These are phyloP conservation scores for Thelohanellus kitauei DNA, from an alignment of 30 jellyfish, hydroid and myxozoan species.

Conservation along the genomic window DNA sequence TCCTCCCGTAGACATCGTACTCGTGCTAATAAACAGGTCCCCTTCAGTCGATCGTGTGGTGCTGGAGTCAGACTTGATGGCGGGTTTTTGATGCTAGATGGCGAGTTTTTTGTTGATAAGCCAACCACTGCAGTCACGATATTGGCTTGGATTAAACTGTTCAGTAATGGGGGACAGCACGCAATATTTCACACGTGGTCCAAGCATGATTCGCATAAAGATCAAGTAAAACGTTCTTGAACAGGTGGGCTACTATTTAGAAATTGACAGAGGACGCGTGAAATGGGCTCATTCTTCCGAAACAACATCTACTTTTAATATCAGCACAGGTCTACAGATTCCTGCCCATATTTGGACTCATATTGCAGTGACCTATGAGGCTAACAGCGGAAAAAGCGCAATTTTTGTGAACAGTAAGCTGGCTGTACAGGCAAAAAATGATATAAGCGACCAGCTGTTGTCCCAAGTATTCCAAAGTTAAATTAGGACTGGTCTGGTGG, in stretches of 20 bases:
- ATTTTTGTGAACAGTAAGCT: constrained; percentile 59
- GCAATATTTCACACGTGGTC: constrained; percentile 67
- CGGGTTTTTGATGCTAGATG: constrained; percentile 57
- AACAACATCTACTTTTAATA: constrained; percentile 23
- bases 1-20: constrained; percentile 41
- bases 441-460: not conserved
- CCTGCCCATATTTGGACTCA: constrained; percentile 97
- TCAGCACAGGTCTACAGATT: constrained; percentile 48
- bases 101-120: constrained; percentile 55
- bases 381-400: constrained; percentile 29
- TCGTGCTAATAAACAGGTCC: not conserved
- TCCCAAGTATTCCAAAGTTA: not conserved
- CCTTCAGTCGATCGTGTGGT: constrained; percentile 49
- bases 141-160: constrained; percentile 53
- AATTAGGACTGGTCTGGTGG: constrained; percentile 87
- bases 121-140: constrained; percentile 45
- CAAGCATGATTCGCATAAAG: no score
- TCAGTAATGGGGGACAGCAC: constrained; percentile 89
- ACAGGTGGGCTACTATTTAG: constrained; percentile 51
- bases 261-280: constrained; percentile 64
- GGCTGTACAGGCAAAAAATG: constrained; percentile 17
- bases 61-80: constrained; percentile 61
- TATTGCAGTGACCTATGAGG: constrained; percentile 60
- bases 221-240: no score
- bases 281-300: constrained; percentile 78